These are phyloP conservation scores for Pituophis catenifer DNA, from an alignment of 2,113 vertebrate genomes.

Conservation along the genomic window DNA sequence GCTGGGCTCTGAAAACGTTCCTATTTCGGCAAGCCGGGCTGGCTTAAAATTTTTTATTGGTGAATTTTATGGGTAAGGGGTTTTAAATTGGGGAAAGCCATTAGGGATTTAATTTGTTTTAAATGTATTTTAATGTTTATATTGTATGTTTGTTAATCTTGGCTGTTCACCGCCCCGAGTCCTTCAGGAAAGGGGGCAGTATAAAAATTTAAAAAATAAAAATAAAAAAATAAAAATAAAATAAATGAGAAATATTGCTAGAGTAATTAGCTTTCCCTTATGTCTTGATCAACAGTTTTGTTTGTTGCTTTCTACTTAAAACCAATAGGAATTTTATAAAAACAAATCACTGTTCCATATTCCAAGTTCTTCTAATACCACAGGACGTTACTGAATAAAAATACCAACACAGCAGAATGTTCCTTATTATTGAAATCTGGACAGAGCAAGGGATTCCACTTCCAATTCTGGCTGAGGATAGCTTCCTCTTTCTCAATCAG, in stretches of 20 bases:
- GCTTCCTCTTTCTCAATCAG: constrained; percentile 4
- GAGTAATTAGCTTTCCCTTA: background rate
- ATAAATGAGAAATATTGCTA: background rate
- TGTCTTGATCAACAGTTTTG: background rate
- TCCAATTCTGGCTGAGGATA: constrained; percentile 5
- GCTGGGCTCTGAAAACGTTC: too few relatives aligned
- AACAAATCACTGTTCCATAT: background rate
- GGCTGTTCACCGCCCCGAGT: too few relatives aligned
- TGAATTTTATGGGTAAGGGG: too few relatives aligned
- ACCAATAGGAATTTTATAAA: background rate
- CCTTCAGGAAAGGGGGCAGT: too few relatives aligned
- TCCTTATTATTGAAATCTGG: constrained; percentile 13
- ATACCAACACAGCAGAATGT: background rate
- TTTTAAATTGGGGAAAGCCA: too few relatives aligned
- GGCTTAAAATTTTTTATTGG: too few relatives aligned
- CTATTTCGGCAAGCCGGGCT: too few relatives aligned
- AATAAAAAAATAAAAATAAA: too few relatives aligned
- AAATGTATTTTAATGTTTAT: too few relatives aligned
- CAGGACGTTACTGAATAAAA: constrained; percentile 4
- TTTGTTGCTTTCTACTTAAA: background rate
- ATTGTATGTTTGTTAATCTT: too few relatives aligned
- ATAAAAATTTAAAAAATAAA: too few relatives aligned
- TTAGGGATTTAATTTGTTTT: too few relatives aligned
- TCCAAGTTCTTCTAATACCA: background rate
- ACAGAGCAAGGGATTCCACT: constrained; percentile 1